A percentile compares a stretch with the other conserved stretches of the same genome.
Conservation (phyloP, 1,140 invertebrate species). For the Diploscapter pachys region DNA sequence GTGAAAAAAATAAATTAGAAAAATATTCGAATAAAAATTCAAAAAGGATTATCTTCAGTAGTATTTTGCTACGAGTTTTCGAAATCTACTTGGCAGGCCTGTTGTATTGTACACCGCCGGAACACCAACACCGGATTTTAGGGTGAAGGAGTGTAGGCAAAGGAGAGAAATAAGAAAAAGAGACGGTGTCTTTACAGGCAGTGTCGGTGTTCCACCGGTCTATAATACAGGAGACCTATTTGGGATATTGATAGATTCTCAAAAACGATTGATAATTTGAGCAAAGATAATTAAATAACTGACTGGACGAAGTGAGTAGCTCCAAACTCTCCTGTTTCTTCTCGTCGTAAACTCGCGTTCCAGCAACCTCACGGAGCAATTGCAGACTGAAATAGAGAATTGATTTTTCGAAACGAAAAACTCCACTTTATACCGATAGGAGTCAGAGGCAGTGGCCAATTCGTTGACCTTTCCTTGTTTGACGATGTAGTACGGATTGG, state of each 20-base stretch:
- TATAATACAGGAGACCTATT: too few species aligned
- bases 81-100: too few species aligned
- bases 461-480: constrained; percentile 99
- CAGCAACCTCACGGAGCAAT: constrained; percentile 66
- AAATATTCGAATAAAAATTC: background rate
- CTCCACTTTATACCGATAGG: constrained; percentile 72
- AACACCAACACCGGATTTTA: too few species aligned
- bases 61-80: too few species aligned
- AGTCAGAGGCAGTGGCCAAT: constrained; percentile 99
- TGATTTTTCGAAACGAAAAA: too few species aligned
- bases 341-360: constrained; percentile 83
- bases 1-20: constrained; percentile 4
- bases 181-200: too few species aligned
- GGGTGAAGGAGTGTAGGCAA: too few species aligned
- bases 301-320: background rate
- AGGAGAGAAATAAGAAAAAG: too few species aligned
- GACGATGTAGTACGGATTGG: constrained; percentile 99
- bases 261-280: too few species aligned
- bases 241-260: too few species aligned
- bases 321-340: constrained; percentile 85
- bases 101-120: too few species aligned
- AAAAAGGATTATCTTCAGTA: background rate
- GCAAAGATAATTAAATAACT: constrained; percentile 2
- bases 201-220: too few species aligned
- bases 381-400: constrained; percentile 6